A percentile compares a stretch with the other conserved stretches of the same genome.
phyloP scores from a whole-genome alignment of 2,113 vertebrate species.

The Cranoglanis bouderius region DNA sequence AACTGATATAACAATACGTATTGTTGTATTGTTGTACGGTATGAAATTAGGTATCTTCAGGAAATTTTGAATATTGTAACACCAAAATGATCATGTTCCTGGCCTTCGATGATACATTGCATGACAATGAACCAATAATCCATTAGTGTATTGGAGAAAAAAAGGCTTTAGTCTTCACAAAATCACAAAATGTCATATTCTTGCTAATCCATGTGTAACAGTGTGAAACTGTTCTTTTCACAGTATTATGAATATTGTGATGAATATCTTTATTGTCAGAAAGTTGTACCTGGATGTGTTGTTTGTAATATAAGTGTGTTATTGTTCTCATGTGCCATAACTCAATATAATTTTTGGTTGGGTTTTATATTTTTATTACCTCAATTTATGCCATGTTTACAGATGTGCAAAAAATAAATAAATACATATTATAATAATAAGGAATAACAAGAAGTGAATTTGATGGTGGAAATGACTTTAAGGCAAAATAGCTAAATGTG shows the following conservation, averaged over 20 bases:
- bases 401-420: conserved; percentile 42
- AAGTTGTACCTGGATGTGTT: neutral
- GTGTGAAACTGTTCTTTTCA: neutral
- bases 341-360: neutral
- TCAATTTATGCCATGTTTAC: conserved; percentile 16
- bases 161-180: conserved; percentile 7
- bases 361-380: conserved; percentile 40
- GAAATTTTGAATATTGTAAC: neutral
- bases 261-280: conserved; percentile 23
- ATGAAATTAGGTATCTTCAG: neutral
- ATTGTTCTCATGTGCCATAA: conserved; percentile 27
- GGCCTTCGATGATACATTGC: neutral
- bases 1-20: neutral
- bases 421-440: neutral
- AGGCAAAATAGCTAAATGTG: neutral
- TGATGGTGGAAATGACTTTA: neutral
- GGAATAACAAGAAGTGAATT: neutral
- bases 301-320: neutral
- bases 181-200: neutral
- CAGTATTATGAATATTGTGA: conserved; percentile 31
- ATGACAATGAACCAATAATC: neutral
- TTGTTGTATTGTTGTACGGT: neutral
- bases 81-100: neutral
- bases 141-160: neutral
- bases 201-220: neutral